A percentile compares a stretch with the other conserved stretches of the same genome.
These are phyloP conservation scores for Zaprionus gabonicus DNA, from an alignment of 1,140 invertebrate genomes.

Conservation along the genomic window DNA sequence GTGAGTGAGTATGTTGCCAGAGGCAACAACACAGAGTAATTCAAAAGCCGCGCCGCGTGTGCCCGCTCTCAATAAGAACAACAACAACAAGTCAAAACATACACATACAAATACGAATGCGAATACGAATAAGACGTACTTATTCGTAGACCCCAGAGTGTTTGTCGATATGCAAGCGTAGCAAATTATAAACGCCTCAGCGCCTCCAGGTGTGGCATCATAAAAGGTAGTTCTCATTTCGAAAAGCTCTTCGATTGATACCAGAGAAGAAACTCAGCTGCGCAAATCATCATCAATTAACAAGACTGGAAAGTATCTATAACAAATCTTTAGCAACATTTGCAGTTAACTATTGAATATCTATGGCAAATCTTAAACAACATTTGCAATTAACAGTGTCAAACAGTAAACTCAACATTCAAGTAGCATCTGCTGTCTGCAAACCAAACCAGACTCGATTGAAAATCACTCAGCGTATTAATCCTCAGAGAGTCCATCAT, in stretches of 20 bases:
- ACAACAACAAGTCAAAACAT: slow-evolving; percentile 17
- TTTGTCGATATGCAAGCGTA: slow-evolving; percentile 24
- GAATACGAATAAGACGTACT: slow-evolving; percentile 28
- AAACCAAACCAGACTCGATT: neutral
- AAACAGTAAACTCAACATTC: slow-evolving; percentile 2
- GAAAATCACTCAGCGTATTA: neutral
- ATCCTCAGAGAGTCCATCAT: neutral
- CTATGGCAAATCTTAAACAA: neutral
- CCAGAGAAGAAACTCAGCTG: neutral
- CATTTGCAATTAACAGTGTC: neutral
- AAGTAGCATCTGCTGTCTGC: neutral
- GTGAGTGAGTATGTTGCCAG: slow-evolving; percentile 28
- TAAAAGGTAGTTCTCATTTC: slow-evolving; percentile 6
- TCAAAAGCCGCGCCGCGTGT: slow-evolving; percentile 46
- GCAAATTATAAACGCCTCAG: slow-evolving; percentile 7
- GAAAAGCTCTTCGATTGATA: neutral
- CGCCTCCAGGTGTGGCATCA: neutral
- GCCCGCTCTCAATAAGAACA: slow-evolving; percentile 36
- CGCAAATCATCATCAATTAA: neutral
- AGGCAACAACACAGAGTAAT: slow-evolving; percentile 34
- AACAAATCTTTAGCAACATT: neutral
- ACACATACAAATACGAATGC: slow-evolving; percentile 33
- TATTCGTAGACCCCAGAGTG: slow-evolving; percentile 31
- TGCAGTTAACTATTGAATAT: neutral
- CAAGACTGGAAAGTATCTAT: neutral